Percentiles rank a stretch among this genome's conserved stretches.
Conservation (phyloP, 2,113 vertebrate genomes). For the Muscicapa adusta region DNA sequence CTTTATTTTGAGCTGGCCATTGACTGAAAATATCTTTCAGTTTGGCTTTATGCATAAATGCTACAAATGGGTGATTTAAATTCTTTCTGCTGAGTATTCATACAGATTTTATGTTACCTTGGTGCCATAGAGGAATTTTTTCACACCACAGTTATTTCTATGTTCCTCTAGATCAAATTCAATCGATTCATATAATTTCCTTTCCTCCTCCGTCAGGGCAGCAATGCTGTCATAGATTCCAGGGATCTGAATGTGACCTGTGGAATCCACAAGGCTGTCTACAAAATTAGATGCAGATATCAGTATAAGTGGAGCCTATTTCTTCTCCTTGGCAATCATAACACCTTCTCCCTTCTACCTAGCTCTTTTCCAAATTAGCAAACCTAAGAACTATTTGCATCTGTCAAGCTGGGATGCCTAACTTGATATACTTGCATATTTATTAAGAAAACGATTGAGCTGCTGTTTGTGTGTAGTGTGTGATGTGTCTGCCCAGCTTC, state of each 20-base stretch:
- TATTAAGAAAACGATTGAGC: background rate
- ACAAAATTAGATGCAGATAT: background rate
- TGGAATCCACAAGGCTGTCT: slow-evolving; percentile 86
- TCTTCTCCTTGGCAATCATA: background rate
- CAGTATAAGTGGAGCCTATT: background rate
- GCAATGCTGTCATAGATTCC: slow-evolving; percentile 82
- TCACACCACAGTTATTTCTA: slow-evolving; percentile 73
- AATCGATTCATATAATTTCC: slow-evolving; percentile 74
- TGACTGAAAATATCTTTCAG: background rate
- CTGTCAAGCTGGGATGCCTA: background rate
- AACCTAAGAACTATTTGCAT: background rate
- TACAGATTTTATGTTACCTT: slow-evolving; percentile 73
- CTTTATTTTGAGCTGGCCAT: background rate
- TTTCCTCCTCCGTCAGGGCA: slow-evolving; percentile 80
- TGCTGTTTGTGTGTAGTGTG: background rate
- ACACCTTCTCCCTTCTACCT: background rate
- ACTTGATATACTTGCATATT: background rate
- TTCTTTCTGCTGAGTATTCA: background rate
- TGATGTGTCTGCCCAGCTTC: background rate
- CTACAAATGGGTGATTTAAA: background rate
- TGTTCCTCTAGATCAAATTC: slow-evolving; percentile 82
- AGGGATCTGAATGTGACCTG: slow-evolving; percentile 84
- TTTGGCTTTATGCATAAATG: background rate
- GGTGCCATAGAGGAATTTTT: slow-evolving; percentile 79
- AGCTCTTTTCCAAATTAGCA: background rate